Evolutionary conservation across 1,140 invertebrate species (phyloP).

Genomic region (Procambarus virginalis): DNA sequence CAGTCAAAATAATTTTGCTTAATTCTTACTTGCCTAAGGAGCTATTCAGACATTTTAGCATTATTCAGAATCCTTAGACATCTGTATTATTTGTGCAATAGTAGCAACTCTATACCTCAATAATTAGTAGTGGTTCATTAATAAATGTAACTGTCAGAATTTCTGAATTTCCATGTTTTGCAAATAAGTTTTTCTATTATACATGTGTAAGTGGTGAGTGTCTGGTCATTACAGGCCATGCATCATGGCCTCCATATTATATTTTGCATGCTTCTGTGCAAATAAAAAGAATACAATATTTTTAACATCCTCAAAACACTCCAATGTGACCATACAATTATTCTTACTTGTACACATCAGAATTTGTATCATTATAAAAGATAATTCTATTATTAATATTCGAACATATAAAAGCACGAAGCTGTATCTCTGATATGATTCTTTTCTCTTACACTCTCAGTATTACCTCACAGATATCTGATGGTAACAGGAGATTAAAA

Average conservation of each 20-base stretch:
- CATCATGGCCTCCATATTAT: neutral
- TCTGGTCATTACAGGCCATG: neutral
- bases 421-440: neutral
- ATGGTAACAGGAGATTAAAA: neutral
- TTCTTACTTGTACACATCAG: neutral
- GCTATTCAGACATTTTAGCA: neutral
- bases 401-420: constrained; percentile 10
- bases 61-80: neutral
- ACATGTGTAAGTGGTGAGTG: neutral
- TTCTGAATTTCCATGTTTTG: neutral
- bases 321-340: constrained; percentile 10
- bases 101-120: neutral
- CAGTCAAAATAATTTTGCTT: neutral
- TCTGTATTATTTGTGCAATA: neutral
- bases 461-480: neutral
- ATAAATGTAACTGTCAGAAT: neutral
- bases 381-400: constrained; percentile 4
- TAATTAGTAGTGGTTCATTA: neutral
- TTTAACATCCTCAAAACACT: neutral
- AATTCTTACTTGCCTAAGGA: neutral
- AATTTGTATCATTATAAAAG: constrained; percentile 7
- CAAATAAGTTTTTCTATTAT: neutral
- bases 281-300: neutral
- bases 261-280: neutral
- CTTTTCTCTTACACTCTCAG: neutral